These are phyloP conservation scores for Agapostemon virescens DNA, from an alignment of 2,888 invertebrate species.

Conservation along the genomic window DNA sequence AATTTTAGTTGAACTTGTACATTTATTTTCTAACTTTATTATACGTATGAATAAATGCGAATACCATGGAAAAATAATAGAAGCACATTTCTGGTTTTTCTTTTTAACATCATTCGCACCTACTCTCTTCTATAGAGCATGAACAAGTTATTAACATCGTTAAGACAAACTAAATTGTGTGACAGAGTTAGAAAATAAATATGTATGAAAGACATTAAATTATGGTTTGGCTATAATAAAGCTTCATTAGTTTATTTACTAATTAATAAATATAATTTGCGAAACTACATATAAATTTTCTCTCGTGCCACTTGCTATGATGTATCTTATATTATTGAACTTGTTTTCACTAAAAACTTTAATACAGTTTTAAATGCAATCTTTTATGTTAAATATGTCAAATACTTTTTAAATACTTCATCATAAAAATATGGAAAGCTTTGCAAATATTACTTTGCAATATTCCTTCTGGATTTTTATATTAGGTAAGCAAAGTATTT, in stretches of 20 bases:
- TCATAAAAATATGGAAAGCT: constrained; percentile 45
- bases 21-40: constrained; percentile 33
- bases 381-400: constrained; percentile 34
- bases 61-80: constrained; percentile 30
- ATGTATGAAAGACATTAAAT: neutral
- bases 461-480: constrained; percentile 13
- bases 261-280: constrained; percentile 18
- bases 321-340: constrained; percentile 21
- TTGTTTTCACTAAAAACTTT: constrained; percentile 17
- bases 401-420: constrained; percentile 35
- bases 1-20: constrained; percentile 34
- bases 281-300: constrained; percentile 23
- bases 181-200: constrained; percentile 6
- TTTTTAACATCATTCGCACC: neutral
- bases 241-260: constrained; percentile 1
- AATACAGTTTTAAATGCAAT: constrained; percentile 28
- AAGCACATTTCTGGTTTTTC: constrained; percentile 11
- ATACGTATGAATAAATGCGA: constrained; percentile 19
- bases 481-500: constrained; percentile 42
- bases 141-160: neutral
- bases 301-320: neutral
- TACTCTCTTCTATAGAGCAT: constrained; percentile 14
- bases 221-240: constrained; percentile 6
- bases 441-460: constrained; percentile 22
- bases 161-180: constrained; percentile 8